Base-by-base conservation (phyloP, 2,888 invertebrate species). In the Hypselothyrea guttata region DNA sequence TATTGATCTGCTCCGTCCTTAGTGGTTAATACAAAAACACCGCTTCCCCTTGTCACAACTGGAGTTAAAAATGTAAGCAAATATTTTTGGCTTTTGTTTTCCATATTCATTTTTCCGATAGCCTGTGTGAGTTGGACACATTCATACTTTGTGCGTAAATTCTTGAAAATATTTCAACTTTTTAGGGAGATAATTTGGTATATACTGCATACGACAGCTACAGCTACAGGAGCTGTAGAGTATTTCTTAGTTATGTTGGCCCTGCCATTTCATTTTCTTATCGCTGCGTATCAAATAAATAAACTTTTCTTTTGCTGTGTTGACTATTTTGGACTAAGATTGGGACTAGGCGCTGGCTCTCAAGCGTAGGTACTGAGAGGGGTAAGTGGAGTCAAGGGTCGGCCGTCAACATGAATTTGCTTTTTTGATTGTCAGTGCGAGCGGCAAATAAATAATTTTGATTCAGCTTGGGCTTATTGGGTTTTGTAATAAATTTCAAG, bases 381-480 rank as follows among this genome's bases (percentile, higher is more conserved):
- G 1, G 1, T 8, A 2, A 1, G 12, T 8, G 2, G 3, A 16
- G 12, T 9, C 5, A 7, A 9, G 44, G 46, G 40, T 7, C 22
- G 22, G 22, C 22, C 62, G 62, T 67, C 71, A 71, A 54, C 70
- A 58, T 31, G 67, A 67, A 66, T 71, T 71, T 55, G 37, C 37
- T 51, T 71, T 62, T 63, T 46, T 62, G 63, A 71, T 71, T 67
- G 53, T 15, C 31, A 68, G 57, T 46, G 59, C 31, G 42, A 46
- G 22, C 2, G 49, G 34, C 53, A 73, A 73, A 78, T 78, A 82
- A 75, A 82, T 82, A 82, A 82, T 75, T 77, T 64, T 61, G 71
- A 41, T 46, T 56, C 58, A 16, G 53, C 57, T 37, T 45, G 40
- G 58, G 56, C 33, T 75, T 57, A 59, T 67, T 59, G 73, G 69